Conservation (phyloP, 1,140 invertebrate genomes). For the Heliconius congener region DNA sequence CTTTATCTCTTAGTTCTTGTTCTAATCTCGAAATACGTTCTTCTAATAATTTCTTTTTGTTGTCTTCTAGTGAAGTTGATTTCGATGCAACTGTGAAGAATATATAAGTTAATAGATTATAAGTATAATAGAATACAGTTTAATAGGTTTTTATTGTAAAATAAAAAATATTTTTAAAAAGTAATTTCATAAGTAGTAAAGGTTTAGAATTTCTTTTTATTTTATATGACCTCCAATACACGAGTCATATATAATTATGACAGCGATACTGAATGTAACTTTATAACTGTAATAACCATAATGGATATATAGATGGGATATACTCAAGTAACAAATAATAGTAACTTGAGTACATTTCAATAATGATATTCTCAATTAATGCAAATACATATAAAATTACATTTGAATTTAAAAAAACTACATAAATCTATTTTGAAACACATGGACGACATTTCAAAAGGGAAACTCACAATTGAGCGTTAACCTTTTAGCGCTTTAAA, state of each 20-base stretch:
- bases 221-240: too few relatives aligned
- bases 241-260: too few relatives aligned
- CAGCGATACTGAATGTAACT: too few relatives aligned
- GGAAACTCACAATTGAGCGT: background rate
- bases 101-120: background rate
- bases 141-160: background rate
- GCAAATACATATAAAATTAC: background rate
- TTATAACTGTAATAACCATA: too few relatives aligned
- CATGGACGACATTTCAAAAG: background rate
- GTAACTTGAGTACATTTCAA: too few relatives aligned
- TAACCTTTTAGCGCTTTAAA: constrained; percentile 10
- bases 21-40: constrained; percentile 86
- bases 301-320: too few relatives aligned
- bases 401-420: background rate
- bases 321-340: too few relatives aligned
- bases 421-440: background rate
- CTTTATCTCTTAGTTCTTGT: constrained; percentile 85
- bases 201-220: too few relatives aligned
- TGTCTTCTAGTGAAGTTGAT: constrained; percentile 81
- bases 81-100: constrained; percentile 78
- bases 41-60: constrained; percentile 85
- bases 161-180: too few relatives aligned
- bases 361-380: too few relatives aligned
- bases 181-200: too few relatives aligned
- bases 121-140: too few relatives aligned